Evolutionary conservation across 2,797 vertebrate species (phyloP).

Genomic region (Aythya fuligula): DNA sequence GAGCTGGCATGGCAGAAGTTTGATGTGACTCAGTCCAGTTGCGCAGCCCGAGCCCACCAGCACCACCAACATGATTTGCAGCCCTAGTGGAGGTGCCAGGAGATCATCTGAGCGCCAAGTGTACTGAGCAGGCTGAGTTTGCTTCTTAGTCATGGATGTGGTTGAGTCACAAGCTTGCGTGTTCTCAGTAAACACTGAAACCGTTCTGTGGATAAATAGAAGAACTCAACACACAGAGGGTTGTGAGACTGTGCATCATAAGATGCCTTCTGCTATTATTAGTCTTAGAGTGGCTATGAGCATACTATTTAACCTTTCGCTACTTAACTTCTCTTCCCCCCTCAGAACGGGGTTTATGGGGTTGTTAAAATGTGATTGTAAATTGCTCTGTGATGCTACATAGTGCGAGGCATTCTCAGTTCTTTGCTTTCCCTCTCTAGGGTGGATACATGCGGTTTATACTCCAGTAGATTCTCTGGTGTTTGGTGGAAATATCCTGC

Average conservation of each 20-base stretch:
- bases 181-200: conserved; percentile 36
- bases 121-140: conserved; percentile 9
- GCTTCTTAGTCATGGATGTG: conserved; percentile 44
- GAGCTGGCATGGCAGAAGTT: not conserved
- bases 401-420: conserved; percentile 46
- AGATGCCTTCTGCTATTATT: not conserved
- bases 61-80: not conserved
- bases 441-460: conserved; percentile 98
- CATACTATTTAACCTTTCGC: not conserved
- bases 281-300: not conserved
- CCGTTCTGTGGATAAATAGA: conserved; percentile 39
- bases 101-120: not conserved
- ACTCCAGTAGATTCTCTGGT: conserved; percentile 96
- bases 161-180: conserved; percentile 52
- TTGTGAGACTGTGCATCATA: not conserved
- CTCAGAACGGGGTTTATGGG: not conserved
- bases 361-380: not conserved
- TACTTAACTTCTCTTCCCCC: conserved; percentile 13
- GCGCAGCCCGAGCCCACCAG: not conserved
- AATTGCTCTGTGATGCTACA: not conserved
- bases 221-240: not conserved
- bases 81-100: not conserved
- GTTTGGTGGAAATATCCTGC: conserved; percentile 97
- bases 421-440: conserved; percentile 78
- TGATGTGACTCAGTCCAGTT: not conserved